Evolutionary conservation across 2,113 vertebrate species (phyloP), one percentile per base, ranked within the genome.

Genomic region (Sterrhoptilus dennistouni): DNA sequence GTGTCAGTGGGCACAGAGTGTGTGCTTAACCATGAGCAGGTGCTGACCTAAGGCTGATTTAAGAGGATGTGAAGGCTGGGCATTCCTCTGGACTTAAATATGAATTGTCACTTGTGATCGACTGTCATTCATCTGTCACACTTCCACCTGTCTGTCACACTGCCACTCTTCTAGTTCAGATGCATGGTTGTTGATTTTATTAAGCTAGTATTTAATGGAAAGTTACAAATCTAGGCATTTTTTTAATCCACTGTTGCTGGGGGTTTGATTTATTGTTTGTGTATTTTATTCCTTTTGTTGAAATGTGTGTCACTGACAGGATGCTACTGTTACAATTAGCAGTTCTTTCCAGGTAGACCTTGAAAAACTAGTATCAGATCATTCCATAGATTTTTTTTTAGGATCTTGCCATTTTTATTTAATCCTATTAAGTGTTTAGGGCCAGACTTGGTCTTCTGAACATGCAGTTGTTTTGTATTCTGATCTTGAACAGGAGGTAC

Each of bases 21-120:
- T 4, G 0, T 1, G 3, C 82, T 72, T 52, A 18, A n/a, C 2
- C 8, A 21, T 52, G 71, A 27, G 53, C 1, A 1, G 17, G 2
- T 54, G 85, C 66, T 90, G 79, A 40, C 76, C 85, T 47, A 11
- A 0, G 60, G 50, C 75, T 83, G 63, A 71, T 72, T 42, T 20
- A 54, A 74, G 79, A 87, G 68, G 45, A 61, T 0, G 0, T 21
- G n/a, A 90, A 77, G 76, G 47, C 56, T 78, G 76, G 65, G 20
- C 50, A 36, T 86, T 93, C 33, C 35, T 90, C 45, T 78, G 35
- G 75, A 68, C 56, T 52, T 78, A 28, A 52, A 9, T 31, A 40
- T 27, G 74, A 84, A 79, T 82, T 84, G 53, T 80, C 59, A 23
- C 50, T 65, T 72, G 35, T 52, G 90, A 64, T 89, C 81, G 42